phyloP scores from a whole-genome alignment of 2,113 vertebrate genomes.

The Pangasianodon gigas region DNA sequence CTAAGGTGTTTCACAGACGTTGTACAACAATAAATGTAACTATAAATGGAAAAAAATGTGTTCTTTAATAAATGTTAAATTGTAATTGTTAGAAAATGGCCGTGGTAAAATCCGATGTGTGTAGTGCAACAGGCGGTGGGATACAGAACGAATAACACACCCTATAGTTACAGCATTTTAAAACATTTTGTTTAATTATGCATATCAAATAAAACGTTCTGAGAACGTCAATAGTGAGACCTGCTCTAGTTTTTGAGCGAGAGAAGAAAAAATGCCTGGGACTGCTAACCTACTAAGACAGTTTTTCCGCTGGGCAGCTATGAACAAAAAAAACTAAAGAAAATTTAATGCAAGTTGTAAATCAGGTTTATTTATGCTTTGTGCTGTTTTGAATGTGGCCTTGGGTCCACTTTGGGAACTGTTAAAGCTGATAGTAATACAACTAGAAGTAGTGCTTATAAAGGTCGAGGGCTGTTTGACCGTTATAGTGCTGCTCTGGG shows the following conservation, averaged over 20 bases:
- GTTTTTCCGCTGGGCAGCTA: background rate
- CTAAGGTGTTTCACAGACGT: background rate
- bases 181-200: background rate
- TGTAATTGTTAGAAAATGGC: background rate
- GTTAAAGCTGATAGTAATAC: constrained; percentile 5
- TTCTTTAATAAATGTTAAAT: background rate
- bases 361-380: background rate
- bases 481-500: background rate
- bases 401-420: background rate
- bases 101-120: background rate
- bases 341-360: background rate
- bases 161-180: background rate
- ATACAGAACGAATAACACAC: background rate
- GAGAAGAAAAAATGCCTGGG: background rate
- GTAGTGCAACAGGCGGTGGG: background rate
- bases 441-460: background rate
- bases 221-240: background rate
- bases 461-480: background rate
- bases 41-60: background rate
- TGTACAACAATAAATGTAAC: background rate
- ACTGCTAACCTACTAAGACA: background rate
- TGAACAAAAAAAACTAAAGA: background rate
- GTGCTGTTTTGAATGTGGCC: background rate
- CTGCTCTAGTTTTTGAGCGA: background rate
- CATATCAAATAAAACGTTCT: background rate